Percentiles rank a stretch among this genome's conserved stretches.
These are phyloP conservation scores for Ondatra zibethicus DNA, from an alignment of 2,113 vertebrate species.

Conservation along the genomic window DNA sequence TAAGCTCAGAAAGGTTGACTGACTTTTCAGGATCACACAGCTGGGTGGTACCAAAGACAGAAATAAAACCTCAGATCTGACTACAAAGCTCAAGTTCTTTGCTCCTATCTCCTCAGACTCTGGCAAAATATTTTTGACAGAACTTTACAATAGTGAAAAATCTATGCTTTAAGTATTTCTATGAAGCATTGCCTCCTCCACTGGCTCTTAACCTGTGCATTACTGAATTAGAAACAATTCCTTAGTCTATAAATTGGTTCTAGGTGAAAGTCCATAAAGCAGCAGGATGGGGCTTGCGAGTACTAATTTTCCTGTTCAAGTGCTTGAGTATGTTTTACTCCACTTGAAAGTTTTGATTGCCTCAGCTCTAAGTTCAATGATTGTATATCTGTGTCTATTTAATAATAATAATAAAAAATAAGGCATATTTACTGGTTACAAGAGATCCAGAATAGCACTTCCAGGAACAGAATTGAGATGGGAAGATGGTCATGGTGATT, in stretches of 20 bases:
- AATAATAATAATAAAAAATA: no score
- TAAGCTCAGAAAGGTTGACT: constrained; percentile 25
- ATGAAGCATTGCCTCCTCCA: constrained; percentile 72
- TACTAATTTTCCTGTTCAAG: constrained; percentile 22
- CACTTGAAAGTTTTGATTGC: background rate
- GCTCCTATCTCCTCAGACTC: background rate
- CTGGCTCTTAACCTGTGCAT: constrained; percentile 26
- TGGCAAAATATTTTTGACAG: constrained; percentile 53
- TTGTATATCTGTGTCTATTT: constrained; percentile 24
- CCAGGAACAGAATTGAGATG: background rate
- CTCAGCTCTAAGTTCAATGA: background rate
- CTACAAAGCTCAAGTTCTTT: constrained; percentile 40
- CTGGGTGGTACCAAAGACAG: background rate
- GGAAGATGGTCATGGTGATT: background rate
- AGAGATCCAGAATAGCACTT: constrained; percentile 5
- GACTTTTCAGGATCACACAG: constrained; percentile 15
- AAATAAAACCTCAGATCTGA: constrained; percentile 1
- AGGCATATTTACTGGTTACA: constrained; percentile 17
- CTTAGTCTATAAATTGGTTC: constrained; percentile 65
- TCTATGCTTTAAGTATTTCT: constrained; percentile 74
- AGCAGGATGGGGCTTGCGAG: background rate
- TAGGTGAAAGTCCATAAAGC: constrained; percentile 63
- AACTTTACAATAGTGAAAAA: constrained; percentile 73
- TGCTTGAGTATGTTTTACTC: constrained; percentile 15
- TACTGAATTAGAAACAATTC: constrained; percentile 75